Evolutionary conservation across 2,113 vertebrate genomes (phyloP).

Genomic region (Procavia capensis): DNA sequence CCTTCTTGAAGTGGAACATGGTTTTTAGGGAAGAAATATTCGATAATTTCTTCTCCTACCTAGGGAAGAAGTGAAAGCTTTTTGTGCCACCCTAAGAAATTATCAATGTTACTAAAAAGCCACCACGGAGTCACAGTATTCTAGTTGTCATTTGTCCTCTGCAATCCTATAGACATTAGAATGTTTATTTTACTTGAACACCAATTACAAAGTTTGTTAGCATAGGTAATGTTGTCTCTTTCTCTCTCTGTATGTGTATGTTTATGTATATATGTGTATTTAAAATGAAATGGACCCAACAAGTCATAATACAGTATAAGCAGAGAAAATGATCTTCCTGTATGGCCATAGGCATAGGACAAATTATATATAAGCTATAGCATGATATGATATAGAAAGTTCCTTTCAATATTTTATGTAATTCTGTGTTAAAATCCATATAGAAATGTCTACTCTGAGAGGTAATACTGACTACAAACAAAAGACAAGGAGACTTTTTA

Average conservation of each 20-base stretch:
- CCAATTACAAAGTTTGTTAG: not conserved
- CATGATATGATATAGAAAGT: conserved; percentile 40
- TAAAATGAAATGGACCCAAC: conserved; percentile 54
- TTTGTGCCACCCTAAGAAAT: not conserved
- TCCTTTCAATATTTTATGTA: conserved; percentile 67
- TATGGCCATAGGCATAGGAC: conserved; percentile 1
- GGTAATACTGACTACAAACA: conserved; percentile 64
- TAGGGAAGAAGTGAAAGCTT: not conserved
- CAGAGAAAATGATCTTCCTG: conserved; percentile 77
- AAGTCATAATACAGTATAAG: conserved; percentile 67
- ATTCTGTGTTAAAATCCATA: conserved; percentile 67
- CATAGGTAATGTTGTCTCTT: not conserved
- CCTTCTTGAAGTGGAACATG: not conserved
- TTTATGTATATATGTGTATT: not conserved
- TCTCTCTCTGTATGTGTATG: not conserved
- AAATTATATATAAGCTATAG: conserved; percentile 69
- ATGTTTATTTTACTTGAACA: conserved; percentile 11
- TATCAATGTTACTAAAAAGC: not conserved
- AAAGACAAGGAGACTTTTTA: conserved; percentile 58
- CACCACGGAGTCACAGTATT: not conserved
- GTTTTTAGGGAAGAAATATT: conserved; percentile 45
- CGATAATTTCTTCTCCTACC: not conserved
- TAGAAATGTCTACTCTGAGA: conserved; percentile 66
- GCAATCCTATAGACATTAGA: not conserved
- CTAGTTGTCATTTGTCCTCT: not conserved